Base-by-base conservation (phyloP, 2,113 vertebrate species). In the Aramus guarauna region DNA sequence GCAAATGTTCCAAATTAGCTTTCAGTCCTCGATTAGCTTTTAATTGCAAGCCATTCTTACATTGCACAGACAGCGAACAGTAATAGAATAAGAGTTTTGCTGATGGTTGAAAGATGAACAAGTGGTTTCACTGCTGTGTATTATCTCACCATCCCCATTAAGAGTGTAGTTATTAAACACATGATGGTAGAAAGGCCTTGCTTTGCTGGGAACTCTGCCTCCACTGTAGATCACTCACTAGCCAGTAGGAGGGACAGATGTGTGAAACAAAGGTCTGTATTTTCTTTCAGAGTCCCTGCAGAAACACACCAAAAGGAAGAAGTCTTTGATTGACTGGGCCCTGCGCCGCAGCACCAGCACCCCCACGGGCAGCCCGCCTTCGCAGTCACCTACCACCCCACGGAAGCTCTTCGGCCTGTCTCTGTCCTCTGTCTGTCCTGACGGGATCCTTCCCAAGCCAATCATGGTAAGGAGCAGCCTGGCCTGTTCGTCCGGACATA, bases 321-420 rank as follows among this genome's bases (percentile, higher is more conserved):
- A 98, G 79, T 98, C 98, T 13, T 85, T 99, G 81, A 98, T 99
- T 27, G 97, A 98, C 79, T 98, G 98, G 98, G 98, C 98, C 30
- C 94, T 98, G 78, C 97, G 98, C 43, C 97, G 98, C 75, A 98
- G 97, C 45, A 85, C 90, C 64, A 96, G 82, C 83, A 96, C 96
- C 55, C 97, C 97, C 12, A 89, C 86, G 0, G 90, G 95, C 85
- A 96, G 90, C 53, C 94, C 97, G 26, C 84, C 85, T 5, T 97
- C 96, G 0, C 97, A 98, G 62, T 97, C 97, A 2, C 97, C 98
- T 0, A 87, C 96, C 50, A 95, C 94, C 29, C 95, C 98, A 26
- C 96, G 91, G 37, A 98, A 98, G 60, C 97, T 98, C 43, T 98
- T 98, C 0, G 98, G 98, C 69, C 95, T 98, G 8, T 97, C 98